Evolutionary conservation across 2,113 vertebrate species (phyloP).

Genomic region (Polyodon spathula): DNA sequence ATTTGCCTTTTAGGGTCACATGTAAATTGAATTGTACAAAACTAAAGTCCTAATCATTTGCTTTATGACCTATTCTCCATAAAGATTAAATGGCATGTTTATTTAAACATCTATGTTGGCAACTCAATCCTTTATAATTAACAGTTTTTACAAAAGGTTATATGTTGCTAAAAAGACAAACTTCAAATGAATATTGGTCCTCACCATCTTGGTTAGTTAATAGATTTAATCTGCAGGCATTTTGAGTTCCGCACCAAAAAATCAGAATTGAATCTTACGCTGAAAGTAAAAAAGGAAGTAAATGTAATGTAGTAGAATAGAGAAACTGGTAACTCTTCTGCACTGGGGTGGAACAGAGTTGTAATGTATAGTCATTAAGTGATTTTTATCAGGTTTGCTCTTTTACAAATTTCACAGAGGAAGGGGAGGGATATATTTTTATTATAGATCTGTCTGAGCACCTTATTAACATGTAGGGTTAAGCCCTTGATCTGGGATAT

Average conservation of each 20-base stretch:
- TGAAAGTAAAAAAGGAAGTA: neutral
- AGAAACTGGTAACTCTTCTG: slow-evolving; percentile 6
- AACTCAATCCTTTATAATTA: too few species aligned
- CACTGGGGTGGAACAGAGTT: slow-evolving; percentile 7
- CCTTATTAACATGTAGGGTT: neutral
- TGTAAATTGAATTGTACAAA: too few species aligned
- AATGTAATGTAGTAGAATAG: slow-evolving; percentile 1
- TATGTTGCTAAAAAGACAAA: too few species aligned
- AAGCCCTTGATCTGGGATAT: neutral
- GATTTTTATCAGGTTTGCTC: slow-evolving; percentile 13
- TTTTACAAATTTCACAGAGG: neutral
- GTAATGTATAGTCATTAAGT: slow-evolving; percentile 25
- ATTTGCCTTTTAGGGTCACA: too few species aligned
- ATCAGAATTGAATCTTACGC: neutral
- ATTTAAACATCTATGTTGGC: too few species aligned
- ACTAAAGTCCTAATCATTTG: too few species aligned
- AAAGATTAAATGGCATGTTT: too few species aligned
- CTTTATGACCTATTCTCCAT: too few species aligned
- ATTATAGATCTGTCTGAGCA: neutral
- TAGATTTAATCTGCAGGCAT: neutral
- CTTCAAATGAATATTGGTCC: too few species aligned
- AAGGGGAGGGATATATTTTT: slow-evolving; percentile 6
- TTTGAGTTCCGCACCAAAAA: neutral
- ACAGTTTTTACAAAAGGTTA: too few species aligned
- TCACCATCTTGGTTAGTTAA: neutral